Conservation (phyloP, 2,797 vertebrate species). For the Salarias fasciatus region DNA sequence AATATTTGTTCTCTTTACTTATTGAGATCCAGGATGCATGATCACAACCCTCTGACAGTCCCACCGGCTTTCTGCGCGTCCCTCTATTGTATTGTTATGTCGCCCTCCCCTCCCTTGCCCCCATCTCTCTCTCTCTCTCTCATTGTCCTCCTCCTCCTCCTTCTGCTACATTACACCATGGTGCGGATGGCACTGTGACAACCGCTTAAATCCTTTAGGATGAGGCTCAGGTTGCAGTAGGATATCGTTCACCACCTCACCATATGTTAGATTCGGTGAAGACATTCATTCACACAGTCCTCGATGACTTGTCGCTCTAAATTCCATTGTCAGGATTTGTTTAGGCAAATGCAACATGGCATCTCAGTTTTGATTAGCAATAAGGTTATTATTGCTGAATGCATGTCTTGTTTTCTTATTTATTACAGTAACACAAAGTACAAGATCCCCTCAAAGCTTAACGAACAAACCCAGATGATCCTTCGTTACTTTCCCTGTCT, state of each 20-base stretch:
- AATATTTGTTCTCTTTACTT: conserved; percentile 77
- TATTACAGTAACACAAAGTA: conserved; percentile 1
- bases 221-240: conserved; percentile 33
- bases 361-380: conserved; percentile 16
- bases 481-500: conserved; percentile 41
- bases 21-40: conserved; percentile 68
- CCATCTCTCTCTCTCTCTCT: conserved; percentile 30
- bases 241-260: conserved; percentile 19
- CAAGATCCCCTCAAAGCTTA: conserved; percentile 13
- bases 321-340: conserved; percentile 26
- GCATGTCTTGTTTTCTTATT: not conserved
- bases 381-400: conserved; percentile 26
- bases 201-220: conserved; percentile 50
- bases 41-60: conserved; percentile 55
- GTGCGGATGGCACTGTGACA: conserved; percentile 42
- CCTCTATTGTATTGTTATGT: conserved; percentile 28
- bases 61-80: conserved; percentile 42
- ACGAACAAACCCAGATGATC: conserved; percentile 17
- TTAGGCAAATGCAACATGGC: conserved; percentile 3
- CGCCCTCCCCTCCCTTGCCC: conserved; percentile 29
- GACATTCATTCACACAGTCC: conserved; percentile 4
- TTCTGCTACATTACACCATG: conserved; percentile 39
- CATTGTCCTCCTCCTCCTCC: conserved; percentile 12
- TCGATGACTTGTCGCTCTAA: conserved; percentile 15
- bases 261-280: conserved; percentile 22